Evolutionary conservation across 1,140 invertebrate species (phyloP), one percentile per base, ranked within the genome.

Genomic region (Gryllus bimaculatus): DNA sequence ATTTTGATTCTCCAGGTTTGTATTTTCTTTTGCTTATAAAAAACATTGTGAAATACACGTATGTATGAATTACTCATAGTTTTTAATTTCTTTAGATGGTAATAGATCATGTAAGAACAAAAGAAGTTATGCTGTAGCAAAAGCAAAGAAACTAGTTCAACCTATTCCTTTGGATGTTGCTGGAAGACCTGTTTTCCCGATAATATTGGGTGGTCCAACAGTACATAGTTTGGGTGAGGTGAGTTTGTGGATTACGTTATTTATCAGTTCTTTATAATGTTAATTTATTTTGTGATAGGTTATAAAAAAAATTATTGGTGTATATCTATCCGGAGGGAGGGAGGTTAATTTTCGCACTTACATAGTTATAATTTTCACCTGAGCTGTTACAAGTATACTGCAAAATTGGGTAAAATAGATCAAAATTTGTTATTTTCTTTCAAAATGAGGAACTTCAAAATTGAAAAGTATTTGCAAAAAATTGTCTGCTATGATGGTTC

Each of bases 201-300:
- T 95, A 74, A 87, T 89, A 78, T 85, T 95, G 7, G 92, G 92
- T 47, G 89, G 90, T 81, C 85, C 95, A 8, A 93, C 93, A 0
- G 88, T 95, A 10, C 93, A 95, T 85, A 93, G 92, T 73, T 85
- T 95, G 48, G 93, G 94, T 48, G 93, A 94, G 88, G 92, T 94
- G 83, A 83, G 78, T 77, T 66, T 66, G 10, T 39, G 26, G 26
- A 39, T 39, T 39, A 5, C 5, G 26, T 73, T 73, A 18, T 3
- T 48, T 78, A 10, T 39, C 20, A 47, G 26, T 73, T 73, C 12
- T 77, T 26, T 73, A 79, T 79, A 18, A 75, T 12, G 47, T 76
- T 47, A 18, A 76, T 76, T 76, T 13, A 21, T 13, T 76, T n/a
- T 76, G 75, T 76, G 75, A 15, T 39, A n/a, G 39, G 3, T 73